These are phyloP conservation scores for Pogonocichla stellata DNA, from an alignment of 2,113 vertebrate genomes.

Conservation along the genomic window DNA sequence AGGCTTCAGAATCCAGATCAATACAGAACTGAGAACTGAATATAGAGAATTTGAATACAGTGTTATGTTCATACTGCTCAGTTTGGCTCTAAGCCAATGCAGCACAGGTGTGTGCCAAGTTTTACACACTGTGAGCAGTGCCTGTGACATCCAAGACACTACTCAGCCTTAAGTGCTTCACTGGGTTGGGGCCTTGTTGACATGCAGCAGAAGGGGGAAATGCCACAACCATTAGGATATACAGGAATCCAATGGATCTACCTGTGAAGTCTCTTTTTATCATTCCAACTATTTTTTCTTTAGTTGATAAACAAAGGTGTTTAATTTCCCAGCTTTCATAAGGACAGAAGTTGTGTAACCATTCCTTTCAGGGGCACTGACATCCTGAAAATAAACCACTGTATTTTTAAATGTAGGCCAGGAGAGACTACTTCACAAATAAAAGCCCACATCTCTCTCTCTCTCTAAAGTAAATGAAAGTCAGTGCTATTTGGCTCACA, in stretches of 20 bases:
- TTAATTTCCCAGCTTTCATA: not conserved
- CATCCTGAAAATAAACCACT: not conserved
- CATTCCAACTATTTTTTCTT: not conserved
- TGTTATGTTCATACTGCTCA: not conserved
- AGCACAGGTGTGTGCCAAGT: not conserved
- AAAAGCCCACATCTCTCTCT: not conserved
- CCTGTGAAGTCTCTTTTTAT: not conserved
- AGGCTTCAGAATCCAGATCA: conserved; percentile 32
- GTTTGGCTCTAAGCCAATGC: not conserved
- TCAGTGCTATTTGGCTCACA: not conserved
- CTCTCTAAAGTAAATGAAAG: not conserved
- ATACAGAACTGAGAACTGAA: not conserved
- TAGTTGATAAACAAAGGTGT: not conserved
- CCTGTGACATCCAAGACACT: not conserved
- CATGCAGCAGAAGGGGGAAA: not conserved
- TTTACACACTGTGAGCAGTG: not conserved
- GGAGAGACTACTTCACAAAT: not conserved
- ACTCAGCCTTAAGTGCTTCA: not conserved
- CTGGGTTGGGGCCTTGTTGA: not conserved
- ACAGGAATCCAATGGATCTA: not conserved
- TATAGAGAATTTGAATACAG: not conserved
- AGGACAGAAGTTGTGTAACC: rapidly evolving
- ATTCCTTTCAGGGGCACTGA: not conserved
- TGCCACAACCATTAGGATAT: not conserved
- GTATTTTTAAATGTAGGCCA: not conserved